These are phyloP conservation scores for Crenuchus spilurus DNA, from an alignment of 2,797 vertebrate species.

Conservation along the genomic window DNA sequence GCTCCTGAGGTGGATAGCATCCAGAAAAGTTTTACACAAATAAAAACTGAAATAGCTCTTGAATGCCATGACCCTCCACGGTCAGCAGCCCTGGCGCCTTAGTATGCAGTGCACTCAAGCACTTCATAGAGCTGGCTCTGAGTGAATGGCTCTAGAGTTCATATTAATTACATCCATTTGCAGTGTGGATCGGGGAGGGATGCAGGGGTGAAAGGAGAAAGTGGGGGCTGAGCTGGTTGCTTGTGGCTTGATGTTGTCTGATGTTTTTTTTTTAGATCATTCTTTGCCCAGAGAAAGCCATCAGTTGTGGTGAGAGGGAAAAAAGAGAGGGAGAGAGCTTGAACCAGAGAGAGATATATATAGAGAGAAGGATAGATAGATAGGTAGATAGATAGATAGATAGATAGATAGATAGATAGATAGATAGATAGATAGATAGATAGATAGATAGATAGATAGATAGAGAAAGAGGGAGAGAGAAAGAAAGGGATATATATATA, in stretches of 20 bases:
- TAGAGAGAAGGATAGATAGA: background rate
- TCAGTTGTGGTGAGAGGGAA: background rate
- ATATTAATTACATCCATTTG: constrained; percentile 34
- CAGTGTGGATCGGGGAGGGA: background rate
- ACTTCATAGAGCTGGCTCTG: background rate
- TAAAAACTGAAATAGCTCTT: background rate
- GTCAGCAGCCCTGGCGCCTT: background rate
- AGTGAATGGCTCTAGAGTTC: constrained; percentile 3
- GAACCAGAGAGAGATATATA: background rate
- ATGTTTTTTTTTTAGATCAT: constrained; percentile 23
- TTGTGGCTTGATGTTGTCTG: constrained; percentile 4
- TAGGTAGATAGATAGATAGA: no score
- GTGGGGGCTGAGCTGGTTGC: background rate
- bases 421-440: no score
- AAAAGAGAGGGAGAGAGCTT: background rate
- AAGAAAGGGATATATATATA: no score
- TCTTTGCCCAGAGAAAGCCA: constrained; percentile 14
- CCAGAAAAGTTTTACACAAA: background rate
- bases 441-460: no score
- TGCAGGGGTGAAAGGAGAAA: background rate
- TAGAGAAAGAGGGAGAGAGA: no score
- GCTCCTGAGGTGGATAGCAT: background rate
- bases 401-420: no score
- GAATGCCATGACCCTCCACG: background rate
- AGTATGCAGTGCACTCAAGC: constrained; percentile 17